Percentiles rank a stretch among this genome's conserved stretches.
phyloP scores from a whole-genome alignment of 2,113 vertebrate species.

The Corythoichthys intestinalis region DNA sequence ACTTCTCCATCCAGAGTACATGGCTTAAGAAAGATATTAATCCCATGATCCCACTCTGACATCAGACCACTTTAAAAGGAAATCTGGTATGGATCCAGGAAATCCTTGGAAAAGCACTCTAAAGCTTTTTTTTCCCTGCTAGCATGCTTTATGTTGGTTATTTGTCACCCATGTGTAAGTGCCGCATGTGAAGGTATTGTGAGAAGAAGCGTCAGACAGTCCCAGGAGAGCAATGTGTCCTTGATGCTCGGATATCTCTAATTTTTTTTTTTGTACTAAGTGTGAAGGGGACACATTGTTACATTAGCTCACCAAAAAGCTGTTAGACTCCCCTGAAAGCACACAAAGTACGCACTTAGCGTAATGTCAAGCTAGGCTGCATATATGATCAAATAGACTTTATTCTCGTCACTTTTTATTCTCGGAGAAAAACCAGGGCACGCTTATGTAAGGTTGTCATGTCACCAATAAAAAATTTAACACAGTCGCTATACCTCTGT shows the following conservation, averaged over 20 bases:
- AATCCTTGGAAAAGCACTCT: not conserved
- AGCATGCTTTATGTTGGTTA: constrained; percentile 2
- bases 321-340: constrained; percentile 29
- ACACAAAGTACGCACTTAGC: constrained; percentile 13
- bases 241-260: constrained; percentile 67
- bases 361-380: constrained; percentile 33
- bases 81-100: not conserved
- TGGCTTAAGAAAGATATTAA: not conserved
- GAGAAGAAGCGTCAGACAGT: constrained; percentile 54
- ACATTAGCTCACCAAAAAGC: constrained; percentile 26
- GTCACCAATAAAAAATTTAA: constrained; percentile 56
- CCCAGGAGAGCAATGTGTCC: constrained; percentile 62
- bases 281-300: constrained; percentile 39
- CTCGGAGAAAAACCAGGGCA: constrained; percentile 54
- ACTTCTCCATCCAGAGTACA: not conserved
- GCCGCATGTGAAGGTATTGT: constrained; percentile 61
- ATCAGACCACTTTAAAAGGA: not conserved
- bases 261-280: constrained; percentile 42
- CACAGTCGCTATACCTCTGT: constrained; percentile 44
- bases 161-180: constrained; percentile 26
- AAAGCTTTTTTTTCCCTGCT: not conserved
- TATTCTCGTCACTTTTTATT: constrained; percentile 48
- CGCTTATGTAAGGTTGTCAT: constrained; percentile 62
- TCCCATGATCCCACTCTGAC: not conserved
- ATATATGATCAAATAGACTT: constrained; percentile 47